Evolutionary conservation across 2,797 vertebrate species (phyloP), one percentile per base, ranked within the genome.

Genomic region (Halcyon leucocephala): DNA sequence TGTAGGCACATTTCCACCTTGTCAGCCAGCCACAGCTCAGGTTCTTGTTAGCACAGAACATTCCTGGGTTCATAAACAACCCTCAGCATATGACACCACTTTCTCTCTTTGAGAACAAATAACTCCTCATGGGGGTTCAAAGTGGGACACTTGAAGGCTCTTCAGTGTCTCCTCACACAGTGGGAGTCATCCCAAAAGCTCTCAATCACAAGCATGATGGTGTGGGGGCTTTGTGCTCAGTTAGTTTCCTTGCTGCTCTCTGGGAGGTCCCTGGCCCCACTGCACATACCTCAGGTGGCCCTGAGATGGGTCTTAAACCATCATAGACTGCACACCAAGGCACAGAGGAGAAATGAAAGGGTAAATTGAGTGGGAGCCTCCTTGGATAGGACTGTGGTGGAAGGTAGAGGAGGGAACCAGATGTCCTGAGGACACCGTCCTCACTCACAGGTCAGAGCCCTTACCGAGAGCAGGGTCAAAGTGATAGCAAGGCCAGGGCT

Each of bases 111-210:
- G 5, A 57, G 54, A 92, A 60, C 82, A 87, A 86, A 54, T 31
- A 87, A 37, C n/a, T 85, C 3, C 0, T 20, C 33, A 44, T 22
- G 61, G 74, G 41, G 10, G 12, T 55, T 76, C 54, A 46, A 79
- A 86, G 49, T 44, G 48, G 66, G 49, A 33, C 41, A 28, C 46
- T 21, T 6, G 42, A 61, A 83, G 41, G 12, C 31, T 52, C 44
- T 33, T 46, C 15, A 4, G 20, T 5, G 18, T 22, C 69, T 92
- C 35, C 0, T 0, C n/a, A 39, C 39, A 55, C 0, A 82, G 60
- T 0, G 82, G 64, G 51, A 39, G 48, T 10, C 44, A 81, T 31
- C 13, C 48, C 1, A 0, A 39, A 0, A 0, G 46, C 64, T 66
- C 60, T 65, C 64, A 46, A 60, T 25, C 26, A n/a, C 42, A 25